Percentiles rank a stretch among this genome's conserved stretches.
Evolutionary conservation across 2,888 invertebrate genomes (phyloP).

Genomic region (Tetheella fluctuosa): DNA sequence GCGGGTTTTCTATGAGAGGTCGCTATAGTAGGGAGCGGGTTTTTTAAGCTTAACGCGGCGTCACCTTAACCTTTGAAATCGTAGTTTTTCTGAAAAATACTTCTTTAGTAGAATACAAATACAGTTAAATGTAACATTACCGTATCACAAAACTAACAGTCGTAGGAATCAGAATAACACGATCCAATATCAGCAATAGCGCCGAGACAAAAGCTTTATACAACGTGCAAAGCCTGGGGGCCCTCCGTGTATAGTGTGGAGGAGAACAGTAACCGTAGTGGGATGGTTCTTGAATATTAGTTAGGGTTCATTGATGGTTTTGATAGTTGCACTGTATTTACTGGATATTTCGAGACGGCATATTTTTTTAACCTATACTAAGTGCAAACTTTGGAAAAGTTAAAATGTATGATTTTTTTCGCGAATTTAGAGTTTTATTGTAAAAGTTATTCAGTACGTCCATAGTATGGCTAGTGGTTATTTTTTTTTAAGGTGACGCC

Average conservation of each 20-base stretch:
- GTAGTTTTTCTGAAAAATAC: neutral
- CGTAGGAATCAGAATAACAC: constrained; percentile 6
- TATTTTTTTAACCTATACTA: too few species aligned
- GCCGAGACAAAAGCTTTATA: constrained; percentile 6
- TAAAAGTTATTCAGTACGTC: too few species aligned
- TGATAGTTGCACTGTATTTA: too few species aligned
- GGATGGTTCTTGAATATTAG: neutral
- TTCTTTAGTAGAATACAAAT: neutral
- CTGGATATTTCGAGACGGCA: too few species aligned
- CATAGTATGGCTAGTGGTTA: too few species aligned
- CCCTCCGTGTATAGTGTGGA: neutral
- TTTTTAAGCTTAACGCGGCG: too few species aligned
- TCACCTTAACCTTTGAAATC: neutral
- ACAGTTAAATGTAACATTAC: neutral
- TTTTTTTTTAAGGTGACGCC: too few species aligned
- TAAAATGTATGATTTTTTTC: too few species aligned
- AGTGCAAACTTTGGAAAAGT: too few species aligned
- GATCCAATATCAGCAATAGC: constrained; percentile 8
- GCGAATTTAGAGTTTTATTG: too few species aligned
- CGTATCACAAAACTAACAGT: neutral
- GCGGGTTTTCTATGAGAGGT: too few species aligned
- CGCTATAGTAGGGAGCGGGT: too few species aligned
- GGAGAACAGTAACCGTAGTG: neutral
- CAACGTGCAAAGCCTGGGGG: neutral
- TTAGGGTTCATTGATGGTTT: neutral